Base-by-base conservation (phyloP, 2,113 vertebrate genomes). In the Dolichallabes microphthalmus region DNA sequence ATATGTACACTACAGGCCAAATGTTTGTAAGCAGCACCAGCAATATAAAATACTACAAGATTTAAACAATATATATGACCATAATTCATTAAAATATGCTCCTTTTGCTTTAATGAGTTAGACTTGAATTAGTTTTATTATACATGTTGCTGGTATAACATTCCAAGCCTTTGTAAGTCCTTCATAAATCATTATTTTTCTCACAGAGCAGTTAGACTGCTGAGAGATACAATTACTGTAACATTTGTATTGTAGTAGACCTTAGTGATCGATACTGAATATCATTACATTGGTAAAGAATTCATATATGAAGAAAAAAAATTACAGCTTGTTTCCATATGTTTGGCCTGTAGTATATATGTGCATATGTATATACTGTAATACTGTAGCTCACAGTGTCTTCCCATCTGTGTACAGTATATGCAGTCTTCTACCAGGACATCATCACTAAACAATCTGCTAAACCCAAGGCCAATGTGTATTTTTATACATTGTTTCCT, bases 401-500 rank as follows among this genome's bases (percentile, higher is more conserved):
- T 73, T 85, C 55, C 77, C 35, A 25, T 50, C 39, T 80, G 78
- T 74, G 66, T 25, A 63, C 55, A 74, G 58, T 63, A 82, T 53
- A 64, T 55, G 39, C 57, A 30, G 66, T 80, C 55, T 12, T 60
- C 77, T 50, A 73, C 78, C 68, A 63, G 66, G 27, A 64, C 15
- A 81, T 32, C n/a, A 74, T 35, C 64, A 73, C 53, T 30, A 22
- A 79, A 30, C 84, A 83, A 61, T 83, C 66, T 52, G 32, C 73
- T 45, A 50, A 58, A 87, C 45, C 35, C 53, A 66, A 77, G 61
- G 73, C 50, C 79, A 53, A 82, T 80, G 73, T 83, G 77, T 71
- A 71, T 63, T 87, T 89, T 83, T 88, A 77, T 83, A 45, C 45
- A 79, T 77, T 74, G 45, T 68, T 82, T 64, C 68, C 27, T 20